Evolutionary conservation across 2,113 vertebrate species (phyloP).

Genomic region (Podiceps cristatus): DNA sequence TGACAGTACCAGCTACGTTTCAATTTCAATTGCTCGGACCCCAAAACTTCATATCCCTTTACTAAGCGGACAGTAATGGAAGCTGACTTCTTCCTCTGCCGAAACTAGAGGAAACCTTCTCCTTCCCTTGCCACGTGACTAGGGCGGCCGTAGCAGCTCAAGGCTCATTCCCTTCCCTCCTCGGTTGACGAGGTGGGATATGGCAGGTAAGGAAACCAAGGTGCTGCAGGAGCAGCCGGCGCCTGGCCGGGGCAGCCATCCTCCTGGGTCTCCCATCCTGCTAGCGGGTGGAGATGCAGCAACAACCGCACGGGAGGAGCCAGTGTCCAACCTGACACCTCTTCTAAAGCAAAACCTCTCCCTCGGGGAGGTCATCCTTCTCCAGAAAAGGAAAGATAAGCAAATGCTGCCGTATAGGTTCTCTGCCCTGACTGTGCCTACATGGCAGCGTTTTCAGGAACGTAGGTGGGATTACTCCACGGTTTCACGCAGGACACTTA

Average conservation of each 20-base stretch:
- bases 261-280: neutral
- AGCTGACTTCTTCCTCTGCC: neutral
- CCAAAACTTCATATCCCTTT: neutral
- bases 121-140: neutral
- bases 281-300: neutral
- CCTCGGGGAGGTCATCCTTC: neutral
- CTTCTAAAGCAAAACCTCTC: neutral
- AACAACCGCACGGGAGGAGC: neutral
- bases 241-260: neutral
- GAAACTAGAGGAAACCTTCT: neutral
- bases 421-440: neutral
- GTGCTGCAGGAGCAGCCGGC: neutral
- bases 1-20: neutral
- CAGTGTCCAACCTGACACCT: neutral
- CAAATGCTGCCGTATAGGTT: neutral
- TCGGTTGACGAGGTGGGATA: neutral
- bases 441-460: neutral
- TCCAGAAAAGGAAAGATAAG: neutral
- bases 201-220: neutral
- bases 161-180: neutral
- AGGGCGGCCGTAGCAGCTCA: neutral
- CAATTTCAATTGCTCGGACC: neutral
- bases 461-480: neutral
- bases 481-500: neutral
- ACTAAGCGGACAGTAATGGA: neutral